Evolutionary conservation across 1,140 invertebrate species (phyloP), one percentile per base, ranked within the genome.

Genomic region (Bilobella aurantiaca): DNA sequence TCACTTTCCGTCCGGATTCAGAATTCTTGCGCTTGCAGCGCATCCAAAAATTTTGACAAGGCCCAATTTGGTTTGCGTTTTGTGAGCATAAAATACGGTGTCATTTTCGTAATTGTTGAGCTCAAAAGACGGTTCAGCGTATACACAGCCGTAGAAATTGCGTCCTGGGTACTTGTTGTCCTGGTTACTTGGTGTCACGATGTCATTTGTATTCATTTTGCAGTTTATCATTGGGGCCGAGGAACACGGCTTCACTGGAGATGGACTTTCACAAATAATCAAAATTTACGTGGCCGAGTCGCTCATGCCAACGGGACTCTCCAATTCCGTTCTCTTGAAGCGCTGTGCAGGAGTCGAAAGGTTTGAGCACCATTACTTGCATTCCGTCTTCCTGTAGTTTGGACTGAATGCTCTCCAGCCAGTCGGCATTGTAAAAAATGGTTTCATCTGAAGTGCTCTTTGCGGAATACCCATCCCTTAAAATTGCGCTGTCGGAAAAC

Each of bases 101-200:
- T 70, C 27, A 58, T 65, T 23, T 58, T 25, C 5, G 2, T 27
- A 16, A 62, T 67, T 0, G 28, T 56, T 0, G 61, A 53, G 30
- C 46, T 56, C 3, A 67, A 21, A 31, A 59, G 14, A 29, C 67
- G n/a, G 29, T 68, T 68, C 2, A 68, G 49, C 1, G 42, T 47
- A 58, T 81, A 81, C 3, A 71, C 74, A 3, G 77, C 78, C 37
- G 74, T 78, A 47, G 71, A 68, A 0, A 77, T 71, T 29, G 78
- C 76, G 69, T 80, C 76, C 8, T 75, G 76, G 8, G 64, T 66
- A 29, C 27, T 1, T n/a, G 60, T 47, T 18, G 53, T 37, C 31
- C 25, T 32, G 12, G 62, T 66, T 0, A 58, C 64, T 25, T 58
- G 5, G 8, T 42, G 8, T 42, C 8, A 42, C 37, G 37, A 8